Evolutionary conservation across 2,113 vertebrate genomes (phyloP).

Genomic region (Tursiops truncatus): DNA sequence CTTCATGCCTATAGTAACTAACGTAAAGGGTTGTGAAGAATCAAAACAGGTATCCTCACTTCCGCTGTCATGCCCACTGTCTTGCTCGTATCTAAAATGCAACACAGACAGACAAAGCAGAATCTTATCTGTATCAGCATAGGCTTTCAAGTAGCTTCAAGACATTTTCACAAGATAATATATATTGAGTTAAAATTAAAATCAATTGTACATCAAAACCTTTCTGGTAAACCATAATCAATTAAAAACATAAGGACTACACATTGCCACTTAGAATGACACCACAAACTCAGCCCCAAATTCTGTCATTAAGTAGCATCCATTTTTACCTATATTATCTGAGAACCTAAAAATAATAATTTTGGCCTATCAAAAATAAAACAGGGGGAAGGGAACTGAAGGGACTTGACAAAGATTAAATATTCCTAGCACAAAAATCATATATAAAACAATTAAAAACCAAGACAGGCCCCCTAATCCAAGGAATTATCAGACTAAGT

Average conservation of each 20-base stretch:
- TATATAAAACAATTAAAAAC: not conserved
- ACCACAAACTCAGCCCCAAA: not conserved
- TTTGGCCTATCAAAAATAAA: not conserved
- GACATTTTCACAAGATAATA: not conserved
- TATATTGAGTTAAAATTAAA: not conserved
- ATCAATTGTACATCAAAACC: not conserved
- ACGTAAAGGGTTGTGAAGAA: constrained; percentile 92
- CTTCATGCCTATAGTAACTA: constrained; percentile 96
- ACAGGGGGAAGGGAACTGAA: not conserved
- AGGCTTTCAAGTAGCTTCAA: not conserved
- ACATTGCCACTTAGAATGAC: not conserved
- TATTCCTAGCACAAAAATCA: not conserved
- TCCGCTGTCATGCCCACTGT: constrained; percentile 98
- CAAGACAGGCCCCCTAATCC: not conserved
- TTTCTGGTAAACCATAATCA: not conserved
- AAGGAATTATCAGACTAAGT: not conserved
- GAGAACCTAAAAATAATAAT: not conserved
- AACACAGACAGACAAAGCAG: not conserved
- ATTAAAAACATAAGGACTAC: not conserved
- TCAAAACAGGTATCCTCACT: constrained; percentile 95
- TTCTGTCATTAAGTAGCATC: not conserved
- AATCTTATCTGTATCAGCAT: not conserved
- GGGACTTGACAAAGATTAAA: not conserved
- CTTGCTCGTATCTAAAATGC: constrained; percentile 92
- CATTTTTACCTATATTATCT: not conserved